A percentile compares a stretch with the other conserved stretches of the same genome.
Evolutionary conservation across 2,888 invertebrate species (phyloP).

Genomic region (Chymomyza procnemis): DNA sequence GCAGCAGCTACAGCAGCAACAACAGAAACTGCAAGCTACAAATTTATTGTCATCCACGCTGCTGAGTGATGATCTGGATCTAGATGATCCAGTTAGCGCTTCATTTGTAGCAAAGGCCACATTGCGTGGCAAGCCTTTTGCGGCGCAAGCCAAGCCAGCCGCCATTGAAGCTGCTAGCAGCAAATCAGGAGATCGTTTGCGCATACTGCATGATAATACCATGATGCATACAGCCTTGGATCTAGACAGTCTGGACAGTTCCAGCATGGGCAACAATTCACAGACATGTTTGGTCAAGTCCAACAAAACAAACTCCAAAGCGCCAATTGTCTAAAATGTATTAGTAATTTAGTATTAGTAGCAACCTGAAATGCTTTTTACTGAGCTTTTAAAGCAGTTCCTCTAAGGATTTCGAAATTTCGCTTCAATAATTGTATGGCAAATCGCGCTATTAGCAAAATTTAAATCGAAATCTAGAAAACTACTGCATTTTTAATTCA

Average conservation of each 20-base stretch:
- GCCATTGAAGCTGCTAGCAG: constrained; percentile 49
- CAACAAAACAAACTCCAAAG: constrained; percentile 31
- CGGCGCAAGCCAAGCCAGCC: constrained; percentile 41
- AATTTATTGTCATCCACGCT: constrained; percentile 74
- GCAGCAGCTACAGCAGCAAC: constrained; percentile 38
- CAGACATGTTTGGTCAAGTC: constrained; percentile 83
- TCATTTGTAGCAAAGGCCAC: constrained; percentile 68
- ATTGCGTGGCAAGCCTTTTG: constrained; percentile 24
- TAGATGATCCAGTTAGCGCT: constrained; percentile 78
- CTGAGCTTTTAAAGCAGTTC: not conserved
- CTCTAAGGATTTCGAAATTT: not conserved
- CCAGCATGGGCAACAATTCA: constrained; percentile 84
- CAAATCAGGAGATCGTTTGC: constrained; percentile 83
- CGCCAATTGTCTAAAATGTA: constrained; percentile 52
- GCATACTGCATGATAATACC: constrained; percentile 90
- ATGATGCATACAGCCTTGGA: constrained; percentile 94
- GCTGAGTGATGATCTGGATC: constrained; percentile 77
- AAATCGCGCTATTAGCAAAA: not conserved
- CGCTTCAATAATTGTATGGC: not conserved
- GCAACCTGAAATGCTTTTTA: not conserved
- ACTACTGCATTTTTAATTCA: not conserved
- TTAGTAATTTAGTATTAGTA: not conserved
- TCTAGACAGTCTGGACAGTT: constrained; percentile 90
- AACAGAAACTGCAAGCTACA: constrained; percentile 32
- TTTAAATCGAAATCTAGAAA: not conserved